phyloP scores from a whole-genome alignment of 2,888 invertebrate genomes.

The Drosophila cognata region DNA sequence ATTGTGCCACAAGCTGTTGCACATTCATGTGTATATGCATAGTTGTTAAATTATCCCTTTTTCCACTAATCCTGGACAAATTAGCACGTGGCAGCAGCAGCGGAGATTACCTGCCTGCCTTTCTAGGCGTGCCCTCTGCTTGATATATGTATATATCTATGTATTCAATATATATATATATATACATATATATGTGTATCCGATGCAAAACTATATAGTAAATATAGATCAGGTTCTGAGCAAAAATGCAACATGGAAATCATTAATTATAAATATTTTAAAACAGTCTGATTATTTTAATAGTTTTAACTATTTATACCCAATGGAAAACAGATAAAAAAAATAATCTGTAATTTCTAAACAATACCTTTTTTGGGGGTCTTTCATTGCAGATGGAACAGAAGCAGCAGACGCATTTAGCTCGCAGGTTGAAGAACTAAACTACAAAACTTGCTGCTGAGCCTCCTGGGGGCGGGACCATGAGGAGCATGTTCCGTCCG shows the following conservation, averaged over 20 bases:
- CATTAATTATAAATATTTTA: background rate
- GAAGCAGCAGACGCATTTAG: conserved; percentile 18
- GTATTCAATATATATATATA: background rate
- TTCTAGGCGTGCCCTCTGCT: conserved; percentile 40
- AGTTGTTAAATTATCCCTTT: background rate
- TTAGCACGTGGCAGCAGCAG: conserved; percentile 39
- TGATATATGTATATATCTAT: conserved; percentile 9
- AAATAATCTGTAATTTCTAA: background rate
- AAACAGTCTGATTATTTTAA: background rate
- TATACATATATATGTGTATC: background rate
- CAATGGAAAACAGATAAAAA: background rate
- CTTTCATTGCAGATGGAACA: conserved; percentile 32
- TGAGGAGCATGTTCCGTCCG: conserved; percentile 83
- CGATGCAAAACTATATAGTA: background rate
- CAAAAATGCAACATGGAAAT: background rate
- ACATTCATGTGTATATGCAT: conserved; percentile 1
- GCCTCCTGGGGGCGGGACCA: conserved; percentile 41
- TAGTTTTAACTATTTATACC: background rate
- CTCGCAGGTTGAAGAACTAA: conserved; percentile 31
- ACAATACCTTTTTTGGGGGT: background rate
- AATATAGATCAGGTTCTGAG: background rate
- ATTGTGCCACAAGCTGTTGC: conserved; percentile 57
- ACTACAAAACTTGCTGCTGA: conserved; percentile 14
- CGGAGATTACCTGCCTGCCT: background rate
- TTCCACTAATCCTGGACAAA: conserved; percentile 29